These are phyloP conservation scores for Cremastobaeus sp. DNA, from an alignment of 2,888 invertebrate genomes.

Conservation along the genomic window DNA sequence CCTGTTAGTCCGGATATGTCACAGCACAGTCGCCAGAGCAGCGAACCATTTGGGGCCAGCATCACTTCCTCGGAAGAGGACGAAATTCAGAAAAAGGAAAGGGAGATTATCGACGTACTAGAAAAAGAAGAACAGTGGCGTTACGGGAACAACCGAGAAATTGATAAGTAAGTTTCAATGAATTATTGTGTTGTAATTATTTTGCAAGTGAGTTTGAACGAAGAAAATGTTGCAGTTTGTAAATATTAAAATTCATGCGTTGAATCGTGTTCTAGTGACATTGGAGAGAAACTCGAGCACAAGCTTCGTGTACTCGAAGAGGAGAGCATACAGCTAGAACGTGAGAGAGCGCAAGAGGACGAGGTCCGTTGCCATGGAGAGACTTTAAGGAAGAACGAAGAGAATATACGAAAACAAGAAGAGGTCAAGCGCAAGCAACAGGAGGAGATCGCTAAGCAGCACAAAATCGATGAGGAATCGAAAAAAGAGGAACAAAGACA, in stretches of 20 bases:
- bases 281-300: slow-evolving; percentile 81
- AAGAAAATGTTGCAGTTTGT: neutral
- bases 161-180: slow-evolving; percentile 68
- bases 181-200: neutral
- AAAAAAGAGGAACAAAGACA: slow-evolving; percentile 68
- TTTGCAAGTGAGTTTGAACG: neutral
- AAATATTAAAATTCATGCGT: neutral
- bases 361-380: slow-evolving; percentile 70
- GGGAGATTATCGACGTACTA: slow-evolving; percentile 83
- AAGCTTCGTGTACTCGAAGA: slow-evolving; percentile 80
- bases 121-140: slow-evolving; percentile 83
- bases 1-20: slow-evolving; percentile 77
- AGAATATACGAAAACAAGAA: slow-evolving; percentile 72
- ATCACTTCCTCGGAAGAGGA: slow-evolving; percentile 88
- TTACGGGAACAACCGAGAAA: slow-evolving; percentile 76
- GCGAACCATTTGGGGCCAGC: slow-evolving; percentile 87
- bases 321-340: slow-evolving; percentile 79
- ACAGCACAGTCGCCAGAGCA: slow-evolving; percentile 89
- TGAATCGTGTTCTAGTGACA: slow-evolving; percentile 70
- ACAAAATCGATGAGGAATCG: slow-evolving; percentile 60
- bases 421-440: slow-evolving; percentile 71
- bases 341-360: slow-evolving; percentile 75
- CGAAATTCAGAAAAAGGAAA: slow-evolving; percentile 83
- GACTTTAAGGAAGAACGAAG: slow-evolving; percentile 74
- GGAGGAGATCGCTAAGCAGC: slow-evolving; percentile 65